Percentiles rank a stretch among this genome's conserved stretches.
Conservation (phyloP, 2,113 vertebrate species). For the Scortum barcoo region DNA sequence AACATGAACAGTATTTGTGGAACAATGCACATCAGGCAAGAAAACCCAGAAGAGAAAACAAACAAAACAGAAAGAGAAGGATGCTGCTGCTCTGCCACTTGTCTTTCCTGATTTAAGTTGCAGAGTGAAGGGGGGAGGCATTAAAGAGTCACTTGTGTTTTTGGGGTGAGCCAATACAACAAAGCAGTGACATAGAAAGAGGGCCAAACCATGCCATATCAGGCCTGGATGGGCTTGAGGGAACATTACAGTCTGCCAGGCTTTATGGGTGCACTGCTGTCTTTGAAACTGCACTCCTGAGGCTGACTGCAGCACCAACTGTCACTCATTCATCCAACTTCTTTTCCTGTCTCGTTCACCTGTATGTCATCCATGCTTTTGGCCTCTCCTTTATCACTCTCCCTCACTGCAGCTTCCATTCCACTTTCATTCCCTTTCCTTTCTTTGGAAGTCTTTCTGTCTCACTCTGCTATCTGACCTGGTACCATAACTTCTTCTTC, state of each 20-base stretch:
- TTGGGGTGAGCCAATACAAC: background rate
- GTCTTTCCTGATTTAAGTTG: background rate
- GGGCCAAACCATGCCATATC: background rate
- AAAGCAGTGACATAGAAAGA: background rate
- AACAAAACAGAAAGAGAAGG: background rate
- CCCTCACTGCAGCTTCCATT: background rate
- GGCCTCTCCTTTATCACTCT: background rate
- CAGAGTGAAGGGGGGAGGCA: background rate
- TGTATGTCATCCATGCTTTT: background rate
- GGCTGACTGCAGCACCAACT: background rate
- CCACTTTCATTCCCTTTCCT: background rate
- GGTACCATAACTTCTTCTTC: background rate
- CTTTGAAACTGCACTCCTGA: slow-evolving; percentile 11
- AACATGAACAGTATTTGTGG: background rate
- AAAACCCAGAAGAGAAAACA: background rate
- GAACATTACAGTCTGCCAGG: slow-evolving; percentile 1
- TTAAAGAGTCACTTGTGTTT: slow-evolving; percentile 11
- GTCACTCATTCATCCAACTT: slow-evolving; percentile 3
- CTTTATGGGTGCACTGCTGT: background rate
- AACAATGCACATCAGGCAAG: background rate
- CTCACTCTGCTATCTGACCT: background rate
- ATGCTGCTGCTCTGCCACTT: background rate
- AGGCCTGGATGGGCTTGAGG: background rate
- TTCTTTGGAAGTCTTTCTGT: background rate
- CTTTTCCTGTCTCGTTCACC: background rate